These are phyloP conservation scores for Papilio elwesi DNA, from an alignment of 2,888 invertebrate species.

Conservation along the genomic window DNA sequence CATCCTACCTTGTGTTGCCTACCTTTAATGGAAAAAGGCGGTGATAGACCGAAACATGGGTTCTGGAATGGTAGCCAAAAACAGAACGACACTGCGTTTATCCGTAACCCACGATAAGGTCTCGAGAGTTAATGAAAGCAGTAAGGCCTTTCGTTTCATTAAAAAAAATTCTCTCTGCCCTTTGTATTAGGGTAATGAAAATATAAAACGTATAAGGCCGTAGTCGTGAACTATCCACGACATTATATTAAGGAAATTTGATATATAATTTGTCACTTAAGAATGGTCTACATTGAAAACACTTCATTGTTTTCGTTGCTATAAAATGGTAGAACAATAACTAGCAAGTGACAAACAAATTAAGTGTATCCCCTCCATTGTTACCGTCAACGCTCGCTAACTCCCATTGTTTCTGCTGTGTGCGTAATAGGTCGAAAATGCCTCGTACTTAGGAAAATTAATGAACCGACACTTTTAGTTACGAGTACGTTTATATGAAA, in stretches of 20 bases:
- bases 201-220: background rate
- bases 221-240: constrained; percentile 36
- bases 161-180: no score
- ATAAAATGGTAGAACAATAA: constrained; percentile 66
- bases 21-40: no score
- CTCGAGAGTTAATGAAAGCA: no score
- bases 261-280: constrained; percentile 75
- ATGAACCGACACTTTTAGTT: constrained; percentile 19
- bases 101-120: no score
- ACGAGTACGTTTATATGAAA: background rate
- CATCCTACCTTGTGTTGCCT: no score
- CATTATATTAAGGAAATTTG: constrained; percentile 66
- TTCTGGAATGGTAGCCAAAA: no score
- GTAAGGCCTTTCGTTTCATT: no score
- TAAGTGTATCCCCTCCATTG: constrained; percentile 35
- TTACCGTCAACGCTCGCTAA: constrained; percentile 19
- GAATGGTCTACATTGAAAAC: constrained; percentile 65
- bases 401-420: constrained; percentile 27
- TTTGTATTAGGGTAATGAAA: background rate
- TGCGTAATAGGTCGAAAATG: constrained; percentile 26
- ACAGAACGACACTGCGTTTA: no score
- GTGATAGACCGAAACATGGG: no score
- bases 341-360: constrained; percentile 50
- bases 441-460: constrained; percentile 19
- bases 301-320: constrained; percentile 66